Conservation (phyloP, 1,140 invertebrate species). For the Plectus sambesii region DNA sequence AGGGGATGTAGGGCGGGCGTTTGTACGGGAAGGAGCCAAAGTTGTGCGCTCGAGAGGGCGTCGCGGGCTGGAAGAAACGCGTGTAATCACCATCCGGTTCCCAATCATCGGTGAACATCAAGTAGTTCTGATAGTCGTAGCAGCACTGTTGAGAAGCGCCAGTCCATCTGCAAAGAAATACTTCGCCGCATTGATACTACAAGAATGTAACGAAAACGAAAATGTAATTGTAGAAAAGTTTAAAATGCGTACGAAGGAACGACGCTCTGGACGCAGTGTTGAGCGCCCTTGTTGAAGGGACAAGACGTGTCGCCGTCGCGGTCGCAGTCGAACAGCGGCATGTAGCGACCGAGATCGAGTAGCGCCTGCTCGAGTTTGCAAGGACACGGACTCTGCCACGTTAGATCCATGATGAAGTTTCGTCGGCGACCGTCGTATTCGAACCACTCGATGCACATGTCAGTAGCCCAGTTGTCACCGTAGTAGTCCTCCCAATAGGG, state of each 20-base stretch:
- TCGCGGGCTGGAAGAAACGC: constrained; percentile 70
- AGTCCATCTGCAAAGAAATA: constrained; percentile 16
- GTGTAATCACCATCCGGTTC: constrained; percentile 26
- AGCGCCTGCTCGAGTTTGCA: constrained; percentile 79
- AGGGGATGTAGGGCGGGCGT: constrained; percentile 55
- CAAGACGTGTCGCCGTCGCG: constrained; percentile 77
- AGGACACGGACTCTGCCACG: constrained; percentile 60
- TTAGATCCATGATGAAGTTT: constrained; percentile 27
- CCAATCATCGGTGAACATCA: constrained; percentile 28
- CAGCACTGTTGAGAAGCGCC: constrained; percentile 27
- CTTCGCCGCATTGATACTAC: too few species aligned
- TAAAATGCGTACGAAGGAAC: constrained; percentile 76
- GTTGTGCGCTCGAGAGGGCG: constrained; percentile 19
- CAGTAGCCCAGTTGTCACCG: constrained; percentile 60
- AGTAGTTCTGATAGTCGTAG: constrained; percentile 25
- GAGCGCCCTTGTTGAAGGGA: constrained; percentile 69
- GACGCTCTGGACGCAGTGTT: constrained; percentile 80
- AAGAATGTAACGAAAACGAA: too few species aligned
- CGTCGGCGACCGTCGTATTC: constrained; percentile 58
- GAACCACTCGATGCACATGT: constrained; percentile 74
- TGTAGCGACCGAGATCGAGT: constrained; percentile 75
- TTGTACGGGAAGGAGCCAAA: constrained; percentile 24
- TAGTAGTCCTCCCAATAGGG: constrained; percentile 68
- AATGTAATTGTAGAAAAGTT: too few species aligned
- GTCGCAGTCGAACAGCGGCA: constrained; percentile 80